phyloP scores from a whole-genome alignment of 2,113 vertebrate genomes.

The Platichthys flesus region DNA sequence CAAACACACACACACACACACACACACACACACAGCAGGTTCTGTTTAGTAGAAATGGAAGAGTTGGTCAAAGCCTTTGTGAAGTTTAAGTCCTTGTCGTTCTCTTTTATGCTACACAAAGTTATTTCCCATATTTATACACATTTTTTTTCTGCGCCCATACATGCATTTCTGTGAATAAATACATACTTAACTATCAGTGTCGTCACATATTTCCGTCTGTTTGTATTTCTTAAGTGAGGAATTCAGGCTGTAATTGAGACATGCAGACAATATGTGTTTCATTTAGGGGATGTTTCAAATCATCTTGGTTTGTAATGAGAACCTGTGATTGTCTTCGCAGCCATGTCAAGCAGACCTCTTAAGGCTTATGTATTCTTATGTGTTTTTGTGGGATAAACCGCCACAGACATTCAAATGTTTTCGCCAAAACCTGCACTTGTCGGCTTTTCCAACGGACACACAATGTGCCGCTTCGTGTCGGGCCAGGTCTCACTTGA shows the following conservation, averaged over 20 bases:
- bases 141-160: constrained; percentile 12
- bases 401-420: constrained; percentile 42
- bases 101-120: constrained; percentile 8
- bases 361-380: constrained; percentile 52
- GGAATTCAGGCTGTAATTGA: constrained; percentile 68
- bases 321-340: constrained; percentile 62
- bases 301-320: constrained; percentile 72
- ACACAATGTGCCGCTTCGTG: constrained; percentile 36
- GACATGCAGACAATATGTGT: constrained; percentile 67
- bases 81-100: constrained; percentile 41
- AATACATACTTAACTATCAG: constrained; percentile 20
- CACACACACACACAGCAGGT: constrained; percentile 71
- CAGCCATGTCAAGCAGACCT: constrained; percentile 38
- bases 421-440: constrained; percentile 51
- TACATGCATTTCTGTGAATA: constrained; percentile 8
- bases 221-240: constrained; percentile 44
- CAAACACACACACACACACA: constrained; percentile 68
- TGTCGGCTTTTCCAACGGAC: constrained; percentile 48
- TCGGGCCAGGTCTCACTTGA: neutral
- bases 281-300: constrained; percentile 70
- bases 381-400: constrained; percentile 51
- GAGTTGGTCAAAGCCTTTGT: constrained; percentile 49
- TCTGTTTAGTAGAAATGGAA: constrained; percentile 73
- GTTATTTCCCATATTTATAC: constrained; percentile 1
- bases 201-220: constrained; percentile 9